Conservation (phyloP, 2,888 invertebrate genomes). For the Drosophila sordidula region DNA sequence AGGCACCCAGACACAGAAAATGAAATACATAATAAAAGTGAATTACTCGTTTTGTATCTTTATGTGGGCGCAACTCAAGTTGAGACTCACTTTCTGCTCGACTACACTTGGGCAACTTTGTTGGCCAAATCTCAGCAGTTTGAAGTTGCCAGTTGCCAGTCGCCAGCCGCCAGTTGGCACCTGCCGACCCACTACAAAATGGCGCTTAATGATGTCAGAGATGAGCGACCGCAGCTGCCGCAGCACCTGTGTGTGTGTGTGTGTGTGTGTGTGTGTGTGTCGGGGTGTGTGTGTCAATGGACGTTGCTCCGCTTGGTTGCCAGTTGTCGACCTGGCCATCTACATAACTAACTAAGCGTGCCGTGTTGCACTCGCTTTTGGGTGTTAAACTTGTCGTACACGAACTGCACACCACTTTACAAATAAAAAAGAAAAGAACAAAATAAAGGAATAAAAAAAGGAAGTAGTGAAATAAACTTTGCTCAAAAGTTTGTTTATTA, state of each 20-base stretch:
- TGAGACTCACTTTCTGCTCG: constrained; percentile 77
- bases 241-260: neutral
- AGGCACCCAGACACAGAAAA: constrained; percentile 13
- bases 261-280: constrained; percentile 6
- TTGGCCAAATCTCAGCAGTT: constrained; percentile 49
- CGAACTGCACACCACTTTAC: constrained; percentile 62
- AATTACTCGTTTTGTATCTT: constrained; percentile 50
- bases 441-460: constrained; percentile 10
- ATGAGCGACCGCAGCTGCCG: constrained; percentile 70
- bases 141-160: constrained; percentile 18
- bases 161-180: constrained; percentile 30
- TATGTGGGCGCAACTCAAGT: constrained; percentile 33
- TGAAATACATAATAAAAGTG: constrained; percentile 62
- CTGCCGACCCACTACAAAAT: constrained; percentile 63
- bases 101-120: constrained; percentile 72
- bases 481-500: constrained; percentile 82
- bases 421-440: constrained; percentile 15
- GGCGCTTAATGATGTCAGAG: constrained; percentile 80
- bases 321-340: constrained; percentile 71
- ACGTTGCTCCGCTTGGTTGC: constrained; percentile 56
- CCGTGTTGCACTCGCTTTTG: constrained; percentile 67
- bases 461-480: constrained; percentile 79
- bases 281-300: constrained; percentile 70
- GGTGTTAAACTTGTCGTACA: constrained; percentile 75
- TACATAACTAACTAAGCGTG: constrained; percentile 83